Base-by-base conservation (phyloP, 1,140 invertebrate genomes). In the Meloidogyne exigua region DNA sequence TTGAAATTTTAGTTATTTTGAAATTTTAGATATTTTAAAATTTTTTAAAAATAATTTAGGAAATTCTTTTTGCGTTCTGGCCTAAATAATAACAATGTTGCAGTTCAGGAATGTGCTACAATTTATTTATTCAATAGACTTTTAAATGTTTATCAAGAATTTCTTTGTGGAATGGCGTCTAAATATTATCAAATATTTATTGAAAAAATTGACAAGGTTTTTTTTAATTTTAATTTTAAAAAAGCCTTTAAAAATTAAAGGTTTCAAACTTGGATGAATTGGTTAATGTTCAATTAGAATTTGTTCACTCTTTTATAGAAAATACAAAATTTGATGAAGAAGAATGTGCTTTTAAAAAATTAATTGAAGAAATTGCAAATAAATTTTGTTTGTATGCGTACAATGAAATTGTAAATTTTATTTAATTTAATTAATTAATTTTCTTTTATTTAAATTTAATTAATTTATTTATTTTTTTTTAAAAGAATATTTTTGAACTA, bases 141-240 rank as follows among this genome's bases (percentile, higher is more conserved):
- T 4, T 25, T 75, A 28, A 75, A 75, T 36, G 70, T 75, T 21
- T 75, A 75, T 28, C 62, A 67, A 23, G 74, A 75, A 28, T 75
- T 25, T 42, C 15, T 75, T 44, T 75, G 36, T 36, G 74, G 42
- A 11, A 36, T 32, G 15, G 74, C 44, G 13, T 21, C 39, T 18
- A 44, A 23, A 15, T 12, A 42, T 5, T 75, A 57, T 12, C 21
- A 49, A 12, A 69, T 15, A 5, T 75, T 75, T 36, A 13, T 44
- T 21, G 25, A 49, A n/a, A 18, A 13, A 75, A 18, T 75, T 28
- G 70, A 75, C 11, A 63, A 65, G 25, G 74, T 75, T 25, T 26
- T 12, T 18, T 26, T 32, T n/a, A 21, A 13, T 32, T 75, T n/a
- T 18, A 18, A 18, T 21, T 26, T 9, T 32, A 21, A 0, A 10